Evolutionary conservation across 2,888 invertebrate genomes (phyloP), one percentile per base, ranked within the genome.

Genomic region (Eudasyphora cyanicolor): DNA sequence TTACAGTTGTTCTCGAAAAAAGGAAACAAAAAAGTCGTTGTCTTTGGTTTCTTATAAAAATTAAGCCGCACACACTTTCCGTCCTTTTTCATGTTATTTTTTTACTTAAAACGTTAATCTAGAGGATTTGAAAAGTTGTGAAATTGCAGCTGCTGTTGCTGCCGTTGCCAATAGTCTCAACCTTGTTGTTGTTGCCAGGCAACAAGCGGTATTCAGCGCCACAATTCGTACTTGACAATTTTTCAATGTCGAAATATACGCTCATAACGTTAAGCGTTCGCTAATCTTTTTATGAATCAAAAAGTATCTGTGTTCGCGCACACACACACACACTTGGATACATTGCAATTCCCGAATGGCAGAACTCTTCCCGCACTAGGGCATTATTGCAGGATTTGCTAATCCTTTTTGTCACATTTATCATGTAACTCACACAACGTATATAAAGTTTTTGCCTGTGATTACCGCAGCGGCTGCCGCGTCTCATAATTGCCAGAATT

Each of bases 251-350:
- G 19, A 38, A 67, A 67, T 67, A 57, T 32, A 10, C 45, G 38
- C 49, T 76, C 57, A 73, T 49, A 76, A 76, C 57, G 75, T 35
- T 78, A 75, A 78, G 54, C 54, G n/a, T 71, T 78, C 64, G 75
- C 64, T 82, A 82, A 79, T 82, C 71, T 67, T 64, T 76, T 76
- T 67, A 82, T 82, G 38, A 76, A 70, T 81, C 24, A 73, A 67
- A 74, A 17, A 38, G 10, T 10, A 10, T 2, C 42, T 38, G 14
- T 38, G 14, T 32, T 12, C 35, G 54, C 49, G 19, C 24, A 19
- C 6, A 32, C 64, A 42, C 42, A 38, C 21, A 5, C 17, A 79
- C 2, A 27, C n/a, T n/a, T n/a, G n/a, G n/a, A n/a, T n/a, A n/a
- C n/a, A n/a, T n/a, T n/a, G n/a, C n/a, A n/a, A n/a, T n/a, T n/a